Evolutionary conservation across 1,140 invertebrate genomes (phyloP).

Genomic region (Hirudo medicinalis): DNA sequence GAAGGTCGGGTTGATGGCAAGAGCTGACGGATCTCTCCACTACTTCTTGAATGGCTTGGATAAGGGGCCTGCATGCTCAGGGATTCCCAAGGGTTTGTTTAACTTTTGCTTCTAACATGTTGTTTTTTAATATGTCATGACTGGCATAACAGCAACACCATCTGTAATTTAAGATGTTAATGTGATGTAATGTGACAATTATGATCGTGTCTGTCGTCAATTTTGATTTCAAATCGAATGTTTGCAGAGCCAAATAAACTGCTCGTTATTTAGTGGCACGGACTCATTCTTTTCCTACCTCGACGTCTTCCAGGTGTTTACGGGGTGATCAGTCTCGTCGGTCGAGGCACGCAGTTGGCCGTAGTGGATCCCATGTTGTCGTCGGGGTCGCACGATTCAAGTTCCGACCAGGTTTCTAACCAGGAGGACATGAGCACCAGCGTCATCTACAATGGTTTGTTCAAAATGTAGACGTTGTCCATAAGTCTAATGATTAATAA

Average conservation of each 20-base stretch:
- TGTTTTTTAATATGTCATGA: no score
- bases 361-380: slow-evolving; percentile 27
- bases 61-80: slow-evolving; percentile 70
- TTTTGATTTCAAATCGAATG: no score
- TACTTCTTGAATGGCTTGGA: slow-evolving; percentile 81
- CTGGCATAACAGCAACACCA: no score
- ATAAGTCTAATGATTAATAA: no score
- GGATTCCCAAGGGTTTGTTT: slow-evolving; percentile 53
- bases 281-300: neutral
- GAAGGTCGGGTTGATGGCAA: slow-evolving; percentile 71
- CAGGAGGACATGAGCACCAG: slow-evolving; percentile 17
- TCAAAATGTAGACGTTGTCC: neutral
- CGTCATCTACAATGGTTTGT: neutral
- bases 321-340: slow-evolving; percentile 87
- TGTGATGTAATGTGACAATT: no score
- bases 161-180: no score
- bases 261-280: no score
- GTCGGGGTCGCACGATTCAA: no score
- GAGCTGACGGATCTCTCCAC: slow-evolving; percentile 66
- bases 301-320: slow-evolving; percentile 52
- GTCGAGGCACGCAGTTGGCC: slow-evolving; percentile 76
- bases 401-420: no score
- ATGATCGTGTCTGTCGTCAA: no score
- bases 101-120: no score
- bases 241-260: no score